Base-by-base conservation (phyloP, 2,888 invertebrate genomes). In the Scotopteryx bipunctaria region DNA sequence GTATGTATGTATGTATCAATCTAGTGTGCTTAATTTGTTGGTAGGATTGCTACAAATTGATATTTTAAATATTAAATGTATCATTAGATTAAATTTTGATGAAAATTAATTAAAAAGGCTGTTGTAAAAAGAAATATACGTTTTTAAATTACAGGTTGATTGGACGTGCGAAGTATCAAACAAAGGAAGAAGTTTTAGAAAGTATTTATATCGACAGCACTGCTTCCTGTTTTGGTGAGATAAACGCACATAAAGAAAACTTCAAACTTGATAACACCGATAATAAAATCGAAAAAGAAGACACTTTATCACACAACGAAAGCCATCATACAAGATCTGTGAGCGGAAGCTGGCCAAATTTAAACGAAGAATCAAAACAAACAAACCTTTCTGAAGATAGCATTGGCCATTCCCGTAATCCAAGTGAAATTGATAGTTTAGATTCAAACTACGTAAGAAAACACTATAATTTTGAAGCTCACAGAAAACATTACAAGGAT, bases 391-490 rank as follows among this genome's bases (percentile, higher is more conserved):
- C 88, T n/a, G 90, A 91, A 78, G 91, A 89, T 55, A 89, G 89
- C 56, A 83, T 90, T 46, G 83, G 86, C 2, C 87, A 87, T 63
- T 91, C 91, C 9, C 84, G 88, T 11, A 91, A 91, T 58, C 91
- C 88, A 25, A 91, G 91, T 66, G 92, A 92, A 78, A 90, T 91
- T 52, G 92, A 92, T 65, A 92, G 92, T 71, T 78, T 92, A 64
- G 92, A 92, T 74, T 92, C 92, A 1, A 92, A 92, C 67, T 92
- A 91, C 79, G 91, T 92, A 31, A 86, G 92, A 64, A 92, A 91
- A 73, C 90, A 91, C 67, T 91, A 91, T 48, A 87, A 90, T 51
- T 91, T 91, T 65, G 91, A 91, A 63, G 88, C 86, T 23, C 86
- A 91, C 61, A 73, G 79, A 56, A 83, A 84, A 67, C 77, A 73